A percentile compares a stretch with the other conserved stretches of the same genome.
Evolutionary conservation across 2,888 invertebrate genomes (phyloP).

Genomic region (Netelia melanura): DNA sequence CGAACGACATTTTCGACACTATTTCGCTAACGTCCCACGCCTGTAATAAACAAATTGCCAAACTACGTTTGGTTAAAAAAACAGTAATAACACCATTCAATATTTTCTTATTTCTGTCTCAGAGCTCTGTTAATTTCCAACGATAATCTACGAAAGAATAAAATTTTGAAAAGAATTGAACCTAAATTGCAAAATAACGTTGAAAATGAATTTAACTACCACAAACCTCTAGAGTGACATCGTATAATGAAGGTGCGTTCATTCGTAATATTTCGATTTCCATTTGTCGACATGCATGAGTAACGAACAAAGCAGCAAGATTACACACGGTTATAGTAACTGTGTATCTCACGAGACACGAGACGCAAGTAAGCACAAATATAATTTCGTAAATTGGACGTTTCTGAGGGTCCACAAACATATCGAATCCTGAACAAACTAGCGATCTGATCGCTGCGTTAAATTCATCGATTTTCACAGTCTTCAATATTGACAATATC

Average conservation of each 20-base stretch:
- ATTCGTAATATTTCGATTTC: constrained; percentile 70
- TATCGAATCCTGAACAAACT: constrained; percentile 75
- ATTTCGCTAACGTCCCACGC: constrained; percentile 55
- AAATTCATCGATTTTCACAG: constrained; percentile 47
- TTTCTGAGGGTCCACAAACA: constrained; percentile 67
- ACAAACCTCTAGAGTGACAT: constrained; percentile 72
- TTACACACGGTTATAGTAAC: constrained; percentile 68
- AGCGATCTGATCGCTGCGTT: constrained; percentile 73
- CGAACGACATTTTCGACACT: constrained; percentile 46
- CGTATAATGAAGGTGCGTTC: constrained; percentile 68
- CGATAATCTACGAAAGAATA: constrained; percentile 19
- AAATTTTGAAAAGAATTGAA: background rate
- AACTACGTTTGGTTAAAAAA: background rate
- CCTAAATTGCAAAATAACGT: background rate
- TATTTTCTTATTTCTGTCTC: background rate
- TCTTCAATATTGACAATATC: constrained; percentile 59
- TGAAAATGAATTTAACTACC: constrained; percentile 67
- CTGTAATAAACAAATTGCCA: constrained; percentile 25
- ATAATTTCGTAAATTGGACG: constrained; percentile 73
- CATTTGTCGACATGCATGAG: constrained; percentile 75
- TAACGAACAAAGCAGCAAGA: constrained; percentile 69
- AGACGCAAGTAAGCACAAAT: constrained; percentile 66
- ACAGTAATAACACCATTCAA: background rate
- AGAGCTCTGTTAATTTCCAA: constrained; percentile 42
- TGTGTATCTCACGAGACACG: constrained; percentile 59